Conservation (phyloP, 1,140 invertebrate genomes). For the Anoplophora glabripennis region DNA sequence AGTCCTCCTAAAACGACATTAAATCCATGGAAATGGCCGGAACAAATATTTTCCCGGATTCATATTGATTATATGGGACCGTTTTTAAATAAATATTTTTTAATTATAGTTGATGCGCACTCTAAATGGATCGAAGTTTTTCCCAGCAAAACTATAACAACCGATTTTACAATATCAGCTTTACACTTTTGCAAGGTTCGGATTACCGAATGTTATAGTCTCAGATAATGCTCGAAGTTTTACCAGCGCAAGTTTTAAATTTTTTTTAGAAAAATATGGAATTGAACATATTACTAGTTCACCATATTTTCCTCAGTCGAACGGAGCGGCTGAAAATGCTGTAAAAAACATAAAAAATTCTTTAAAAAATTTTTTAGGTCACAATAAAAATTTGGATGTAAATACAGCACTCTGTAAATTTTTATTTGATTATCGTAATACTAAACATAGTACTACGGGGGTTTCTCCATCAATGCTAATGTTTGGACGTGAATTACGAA, state of each 20-base stretch:
- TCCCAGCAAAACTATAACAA: slow-evolving; percentile 4
- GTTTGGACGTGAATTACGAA: background rate
- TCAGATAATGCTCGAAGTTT: slow-evolving; percentile 44
- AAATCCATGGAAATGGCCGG: slow-evolving; percentile 8
- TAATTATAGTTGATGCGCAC: slow-evolving; percentile 13
- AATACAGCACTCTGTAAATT: slow-evolving; percentile 17
- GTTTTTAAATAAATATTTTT: slow-evolving; percentile 10
- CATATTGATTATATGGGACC: slow-evolving; percentile 16
- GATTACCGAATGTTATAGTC: slow-evolving; percentile 40
- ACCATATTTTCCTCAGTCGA: slow-evolving; percentile 43
- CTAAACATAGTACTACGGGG: background rate
- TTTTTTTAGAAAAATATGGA: slow-evolving; percentile 36
- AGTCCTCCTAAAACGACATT: slow-evolving; percentile 12
- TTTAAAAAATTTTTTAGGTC: slow-evolving; percentile 34
- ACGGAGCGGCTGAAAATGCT: slow-evolving; percentile 46
- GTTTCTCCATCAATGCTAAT: slow-evolving; percentile 1
- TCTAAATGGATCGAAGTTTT: slow-evolving; percentile 16
- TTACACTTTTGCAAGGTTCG: slow-evolving; percentile 29
- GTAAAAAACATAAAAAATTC: slow-evolving; percentile 47
- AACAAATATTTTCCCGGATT: slow-evolving; percentile 6
- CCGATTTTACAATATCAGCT: background rate
- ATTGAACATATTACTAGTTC: slow-evolving; percentile 40
- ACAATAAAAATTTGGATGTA: slow-evolving; percentile 5
- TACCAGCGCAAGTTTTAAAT: slow-evolving; percentile 34
- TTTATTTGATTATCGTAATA: slow-evolving; percentile 20